phyloP scores from a whole-genome alignment of 2,113 vertebrate species.

The Erythrocebus patas region DNA sequence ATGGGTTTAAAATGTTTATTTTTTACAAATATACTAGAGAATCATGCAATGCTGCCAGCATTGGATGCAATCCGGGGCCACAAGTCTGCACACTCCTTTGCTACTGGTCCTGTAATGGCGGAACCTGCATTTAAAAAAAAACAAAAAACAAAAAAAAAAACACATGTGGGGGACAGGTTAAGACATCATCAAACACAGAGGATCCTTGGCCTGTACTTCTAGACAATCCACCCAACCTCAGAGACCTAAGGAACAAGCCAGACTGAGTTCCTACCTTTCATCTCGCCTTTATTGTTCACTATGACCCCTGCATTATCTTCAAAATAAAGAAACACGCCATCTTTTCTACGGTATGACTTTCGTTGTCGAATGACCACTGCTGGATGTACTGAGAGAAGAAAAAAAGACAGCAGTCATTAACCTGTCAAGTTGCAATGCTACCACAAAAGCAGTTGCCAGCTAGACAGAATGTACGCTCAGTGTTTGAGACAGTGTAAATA shows the following conservation, averaged over 20 bases:
- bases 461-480: not conserved
- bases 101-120: conserved; percentile 98
- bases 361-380: conserved; percentile 98
- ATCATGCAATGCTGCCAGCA: conserved; percentile 96
- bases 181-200: not conserved
- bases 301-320: conserved; percentile 99
- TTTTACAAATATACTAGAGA: not conserved
- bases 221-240: not conserved
- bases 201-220: too few relatives aligned
- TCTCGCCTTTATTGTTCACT: conserved; percentile 98
- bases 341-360: conserved; percentile 97
- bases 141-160: not conserved
- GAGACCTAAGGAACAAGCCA: rapidly evolving
- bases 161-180: not conserved
- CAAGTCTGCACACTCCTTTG: conserved; percentile 97
- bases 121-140: conserved; percentile 86
- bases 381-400: conserved; percentile 89
- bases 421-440: not conserved
- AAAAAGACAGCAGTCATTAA: not conserved
- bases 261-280: conserved; percentile 90
- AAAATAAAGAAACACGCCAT: conserved; percentile 97
- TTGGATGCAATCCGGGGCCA: conserved; percentile 99
- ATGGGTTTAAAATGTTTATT: conserved; percentile 44
- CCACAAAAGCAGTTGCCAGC: not conserved
- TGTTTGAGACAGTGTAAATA: not conserved